phyloP scores from a whole-genome alignment of 64 coral and sea anemone species.

The Catalaphyllia jardinei region DNA sequence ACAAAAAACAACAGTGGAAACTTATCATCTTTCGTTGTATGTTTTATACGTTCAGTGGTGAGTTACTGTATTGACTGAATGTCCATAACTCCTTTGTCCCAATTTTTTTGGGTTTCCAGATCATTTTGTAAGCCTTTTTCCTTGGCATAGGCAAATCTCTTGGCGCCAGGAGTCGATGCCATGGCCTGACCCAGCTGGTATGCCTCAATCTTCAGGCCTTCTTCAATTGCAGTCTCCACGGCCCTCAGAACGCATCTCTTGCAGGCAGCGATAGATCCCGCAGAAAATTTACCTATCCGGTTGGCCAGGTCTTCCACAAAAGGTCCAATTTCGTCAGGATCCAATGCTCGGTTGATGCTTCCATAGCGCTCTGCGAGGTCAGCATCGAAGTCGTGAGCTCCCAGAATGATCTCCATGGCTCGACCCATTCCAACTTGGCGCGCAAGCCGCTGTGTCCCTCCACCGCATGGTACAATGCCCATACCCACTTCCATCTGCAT shows the following conservation, averaged over 20 bases:
- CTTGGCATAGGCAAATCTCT: constrained; percentile 73
- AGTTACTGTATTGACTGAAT: constrained; percentile 72
- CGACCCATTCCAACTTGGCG: constrained; percentile 91
- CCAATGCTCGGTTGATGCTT: constrained; percentile 73
- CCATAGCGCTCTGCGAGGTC: constrained; percentile 79
- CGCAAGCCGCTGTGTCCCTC: constrained; percentile 81
- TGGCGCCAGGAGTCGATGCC: constrained; percentile 60
- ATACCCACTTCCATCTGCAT: constrained; percentile 98
- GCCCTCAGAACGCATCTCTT: constrained; percentile 62
- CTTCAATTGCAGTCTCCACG: constrained; percentile 87
- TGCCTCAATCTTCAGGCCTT: constrained; percentile 81
- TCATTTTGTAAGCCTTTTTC: constrained; percentile 86
- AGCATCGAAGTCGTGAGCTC: constrained; percentile 88
- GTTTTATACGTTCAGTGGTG: background rate
- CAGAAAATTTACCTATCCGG: constrained; percentile 86
- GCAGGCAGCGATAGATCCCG: constrained; percentile 77
- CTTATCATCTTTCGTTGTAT: background rate
- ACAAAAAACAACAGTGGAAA: background rate
- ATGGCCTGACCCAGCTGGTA: constrained; percentile 88
- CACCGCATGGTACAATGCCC: constrained; percentile 91
- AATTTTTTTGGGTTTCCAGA: constrained; percentile 87
- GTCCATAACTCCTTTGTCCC: constrained; percentile 95
- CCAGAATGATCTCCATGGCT: constrained; percentile 81
- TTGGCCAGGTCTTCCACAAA: constrained; percentile 91
- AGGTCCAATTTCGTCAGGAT: constrained; percentile 81